Evolutionary conservation across 2,797 vertebrate genomes (phyloP), one percentile per base, ranked within the genome.

Genomic region (Hypotaenidia philippensis): DNA sequence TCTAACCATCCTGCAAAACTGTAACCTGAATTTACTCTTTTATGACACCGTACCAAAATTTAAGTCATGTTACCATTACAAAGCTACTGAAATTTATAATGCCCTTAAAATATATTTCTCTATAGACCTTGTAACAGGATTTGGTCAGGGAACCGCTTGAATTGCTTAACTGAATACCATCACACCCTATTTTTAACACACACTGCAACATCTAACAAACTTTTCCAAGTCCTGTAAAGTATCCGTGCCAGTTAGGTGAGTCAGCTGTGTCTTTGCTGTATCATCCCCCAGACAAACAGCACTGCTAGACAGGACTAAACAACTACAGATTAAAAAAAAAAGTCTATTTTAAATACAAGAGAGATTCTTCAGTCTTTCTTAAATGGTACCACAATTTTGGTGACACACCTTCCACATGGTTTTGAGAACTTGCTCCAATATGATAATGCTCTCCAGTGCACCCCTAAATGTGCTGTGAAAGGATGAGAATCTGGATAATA

Each of bases 271-370:
- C 86, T 87, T 74, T 89, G 85, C 93, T 69, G 84, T 77, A 91
- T 94, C 94, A 96, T 72, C 44, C 50, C 47, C 44, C 87, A 78
- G 77, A 90, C 38, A 81, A 23, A 40, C 57, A 87, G 72, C 41
- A 21, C 64, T 85, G n/a, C 45, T 44, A n/a, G 89, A 59, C 75
- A 47, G 18, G 31, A 87, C 55, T 77, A 70, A 93, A 83, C n/a
- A 87, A 78, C 82, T 57, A 16, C 17, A 50, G 40, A 61, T 65
- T 77, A 76, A 74, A 70, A 41, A 41, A 41, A 17, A 14, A 53
- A 32, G 63, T 25, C 49, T 64, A 1, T 29, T 76, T 72, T 20
- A 63, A 78, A 90, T 11, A 23, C 53, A 90, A 47, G 32, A 69
- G 2, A 57, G 11, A 47, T n/a, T 65, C 50, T 79, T 84, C 47